Evolutionary conservation across 2,113 vertebrate species (phyloP), one percentile per base, ranked within the genome.

Genomic region (Rutilus rutilus): DNA sequence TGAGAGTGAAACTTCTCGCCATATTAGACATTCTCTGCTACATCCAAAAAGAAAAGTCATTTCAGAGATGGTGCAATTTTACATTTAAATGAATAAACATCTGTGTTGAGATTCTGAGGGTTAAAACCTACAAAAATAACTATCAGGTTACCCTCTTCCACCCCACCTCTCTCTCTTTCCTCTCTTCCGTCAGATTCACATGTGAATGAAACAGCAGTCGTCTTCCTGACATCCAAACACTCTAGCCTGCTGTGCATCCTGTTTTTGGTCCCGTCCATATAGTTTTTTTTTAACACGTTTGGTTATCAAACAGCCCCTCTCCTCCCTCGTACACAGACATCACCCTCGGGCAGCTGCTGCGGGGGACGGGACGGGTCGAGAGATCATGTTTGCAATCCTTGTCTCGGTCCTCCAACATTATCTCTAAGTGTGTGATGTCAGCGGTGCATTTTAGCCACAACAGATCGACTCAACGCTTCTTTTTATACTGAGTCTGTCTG

Each of bases 181-280:
- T 12, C 82, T 39, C 59, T 80, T 33, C 0, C 84, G 79, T 82
- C 19, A 5, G 7, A 73, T 78, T 50, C 78, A 8, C 6, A 67
- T 78, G 71, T 78, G 86, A 78, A 62, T 78, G 59, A 79, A 60
- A 39, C 54, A 60, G 77, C 77, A 25, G 77, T 60, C 17, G 7
- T 57, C 50, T 57, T 78, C 75, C 50, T 30, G 50, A 12, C 27
- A 21, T 42, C 21, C 75, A 57, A 57, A 78, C 17, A 15, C 74
- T 57, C 25, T 21, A 23, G 54, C 62, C 91, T 91, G 93, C 92
- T 93, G 93, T 86, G 92, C 92, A 90, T 94, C 92, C 93, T 94
- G 94, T 93, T 93, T 92, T 90, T 88, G 89, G 88, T 92, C 92
- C 89, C 89, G 75, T 84, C 86, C 86, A 92, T 90, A 89, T 17